Evolutionary conservation across 2,888 invertebrate species (phyloP).

Genomic region (Lycophotia porphyrea): DNA sequence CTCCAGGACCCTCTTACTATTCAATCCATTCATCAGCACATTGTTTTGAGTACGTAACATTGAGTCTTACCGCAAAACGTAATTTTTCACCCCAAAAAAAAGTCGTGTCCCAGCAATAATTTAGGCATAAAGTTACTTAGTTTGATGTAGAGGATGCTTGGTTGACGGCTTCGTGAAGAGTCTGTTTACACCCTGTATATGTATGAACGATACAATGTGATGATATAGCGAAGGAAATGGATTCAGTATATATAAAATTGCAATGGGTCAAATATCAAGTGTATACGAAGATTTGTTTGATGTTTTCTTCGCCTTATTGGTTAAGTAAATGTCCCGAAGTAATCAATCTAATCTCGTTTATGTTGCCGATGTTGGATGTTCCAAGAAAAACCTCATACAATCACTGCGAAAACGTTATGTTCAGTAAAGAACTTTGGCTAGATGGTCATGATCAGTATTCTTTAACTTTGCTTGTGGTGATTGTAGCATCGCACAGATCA

Average conservation of each 20-base stretch:
- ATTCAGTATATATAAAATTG: conserved; percentile 23
- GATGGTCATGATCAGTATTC: not conserved
- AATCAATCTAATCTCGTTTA: not conserved
- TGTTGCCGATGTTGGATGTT: not conserved
- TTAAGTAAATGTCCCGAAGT: too few relatives aligned
- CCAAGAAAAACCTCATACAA: not conserved
- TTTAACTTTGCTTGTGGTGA: not conserved
- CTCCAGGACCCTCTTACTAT: too few relatives aligned
- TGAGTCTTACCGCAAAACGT: too few relatives aligned
- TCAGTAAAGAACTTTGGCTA: not conserved
- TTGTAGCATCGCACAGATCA: not conserved
- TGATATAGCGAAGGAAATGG: conserved; percentile 32
- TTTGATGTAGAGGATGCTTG: too few relatives aligned
- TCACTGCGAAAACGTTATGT: not conserved
- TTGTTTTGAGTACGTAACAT: too few relatives aligned
- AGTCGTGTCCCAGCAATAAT: too few relatives aligned
- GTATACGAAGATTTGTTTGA: not conserved
- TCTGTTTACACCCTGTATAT: too few relatives aligned
- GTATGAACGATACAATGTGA: conserved; percentile 43
- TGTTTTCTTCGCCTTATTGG: not conserved
- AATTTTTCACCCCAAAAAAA: too few relatives aligned
- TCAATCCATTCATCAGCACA: too few relatives aligned
- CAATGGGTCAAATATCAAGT: conserved; percentile 7
- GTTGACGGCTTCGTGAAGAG: too few relatives aligned
- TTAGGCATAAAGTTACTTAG: too few relatives aligned